Percentiles rank a stretch among this genome's conserved stretches.
Conservation (phyloP, 92 coral and sea anemone species). For the Epizoanthus scotinus region DNA sequence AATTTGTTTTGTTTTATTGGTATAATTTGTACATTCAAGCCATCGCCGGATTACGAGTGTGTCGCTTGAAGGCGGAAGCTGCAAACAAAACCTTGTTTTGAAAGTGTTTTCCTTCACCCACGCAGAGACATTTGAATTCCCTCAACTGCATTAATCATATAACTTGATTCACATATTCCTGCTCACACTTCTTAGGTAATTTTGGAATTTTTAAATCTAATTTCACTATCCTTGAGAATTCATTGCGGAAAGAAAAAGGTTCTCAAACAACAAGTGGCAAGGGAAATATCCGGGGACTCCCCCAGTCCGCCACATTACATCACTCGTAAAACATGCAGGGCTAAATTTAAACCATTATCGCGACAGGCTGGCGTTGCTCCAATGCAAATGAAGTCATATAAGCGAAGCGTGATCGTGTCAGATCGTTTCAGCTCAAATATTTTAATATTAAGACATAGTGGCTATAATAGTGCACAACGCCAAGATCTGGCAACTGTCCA, state of each 20-base stretch:
- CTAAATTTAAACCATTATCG: neutral
- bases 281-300: constrained; percentile 11
- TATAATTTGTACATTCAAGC: no score
- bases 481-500: constrained; percentile 13
- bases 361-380: constrained; percentile 1
- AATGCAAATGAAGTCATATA: neutral
- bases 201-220: neutral
- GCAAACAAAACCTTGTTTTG: constrained; percentile 32
- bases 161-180: neutral
- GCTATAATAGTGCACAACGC: no score
- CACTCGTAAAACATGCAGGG: neutral
- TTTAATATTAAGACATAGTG: neutral
- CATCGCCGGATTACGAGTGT: no score
- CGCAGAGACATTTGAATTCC: constrained; percentile 12
- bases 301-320: neutral
- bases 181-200: neutral
- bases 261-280: neutral
- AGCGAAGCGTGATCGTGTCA: constrained; percentile 19
- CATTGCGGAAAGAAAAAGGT: neutral
- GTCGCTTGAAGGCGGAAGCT: constrained; percentile 12
- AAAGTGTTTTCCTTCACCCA: neutral
- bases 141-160: neutral
- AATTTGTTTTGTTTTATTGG: no score
- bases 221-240: neutral
- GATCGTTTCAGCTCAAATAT: constrained; percentile 34